Base-by-base conservation (phyloP, 2,113 vertebrate genomes). In the Thermophis baileyi region DNA sequence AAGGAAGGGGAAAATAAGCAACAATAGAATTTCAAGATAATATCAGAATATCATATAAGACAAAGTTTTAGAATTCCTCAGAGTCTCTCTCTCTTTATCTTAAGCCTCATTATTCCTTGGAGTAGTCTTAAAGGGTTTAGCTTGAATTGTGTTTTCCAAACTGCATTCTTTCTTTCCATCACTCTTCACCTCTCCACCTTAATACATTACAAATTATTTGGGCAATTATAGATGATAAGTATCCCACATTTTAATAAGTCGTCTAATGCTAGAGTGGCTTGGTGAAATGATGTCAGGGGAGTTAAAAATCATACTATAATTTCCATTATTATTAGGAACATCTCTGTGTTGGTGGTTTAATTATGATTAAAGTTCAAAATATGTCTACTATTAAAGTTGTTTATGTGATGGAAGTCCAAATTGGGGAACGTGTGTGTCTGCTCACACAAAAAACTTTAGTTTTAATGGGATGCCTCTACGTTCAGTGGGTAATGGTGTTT, bases 291-390 rank as follows among this genome's bases (percentile, higher is more conserved):
- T 94, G 46, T 89, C 93, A 94, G 89, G 85, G 55, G 55, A 95
- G 94, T 94, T 96, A 94, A 96, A 95, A 96, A 95, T 94, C 7
- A 87, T 95, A 22, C 92, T 94, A 18, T 93, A 96, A 95, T 95
- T 91, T 97, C 49, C 89, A 92, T 20, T 93, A 95, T 93, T 95
- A 93, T 49, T 85, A 94, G 87, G 87, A 96, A 91, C 94, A 94
- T 95, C 69, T 95, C 87, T 54, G 85, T 94, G 57, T 10, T 44
- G 63, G 63, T 89, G 18, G 93, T 94, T 96, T 96, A 95, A 95
- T 96, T 96, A 88, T 90, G 91, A 95, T 94, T 95, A 94, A 95
- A 94, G 91, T 96, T 96, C 87, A 94, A 89, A 53, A 88, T 40
- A 14, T 51, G 53, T 50, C 69, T 95, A 49, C 57, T 90, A 94